phyloP scores from a whole-genome alignment of 2,888 invertebrate genomes.

The Scaptomyza caliginosa region DNA sequence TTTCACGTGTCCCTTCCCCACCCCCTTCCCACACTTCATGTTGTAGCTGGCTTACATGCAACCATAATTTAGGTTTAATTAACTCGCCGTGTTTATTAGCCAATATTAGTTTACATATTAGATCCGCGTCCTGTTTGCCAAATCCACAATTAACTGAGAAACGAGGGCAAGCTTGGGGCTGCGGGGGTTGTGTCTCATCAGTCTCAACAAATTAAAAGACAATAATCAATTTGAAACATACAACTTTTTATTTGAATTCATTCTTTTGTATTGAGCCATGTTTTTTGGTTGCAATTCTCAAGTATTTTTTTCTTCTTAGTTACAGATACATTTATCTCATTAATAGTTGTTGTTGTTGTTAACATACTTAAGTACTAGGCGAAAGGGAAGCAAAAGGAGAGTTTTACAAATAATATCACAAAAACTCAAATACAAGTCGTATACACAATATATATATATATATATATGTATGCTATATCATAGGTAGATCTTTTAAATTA shows the following conservation, averaged over 20 bases:
- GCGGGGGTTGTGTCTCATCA: no score
- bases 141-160: conserved; percentile 45
- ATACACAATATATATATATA: conserved; percentile 48
- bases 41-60: no score
- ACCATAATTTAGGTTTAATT: conserved; percentile 82
- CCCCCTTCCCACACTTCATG: no score
- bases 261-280: conserved; percentile 22
- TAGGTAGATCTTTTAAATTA: conserved; percentile 35
- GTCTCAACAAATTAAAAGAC: no score
- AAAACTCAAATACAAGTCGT: conserved; percentile 77
- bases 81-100: conserved; percentile 81
- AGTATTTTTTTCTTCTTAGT: conserved; percentile 13
- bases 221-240: conserved; percentile 69
- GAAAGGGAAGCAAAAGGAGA: conserved; percentile 64
- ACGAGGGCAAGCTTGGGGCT: no score
- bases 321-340: conserved; percentile 8
- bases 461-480: conserved; percentile 19
- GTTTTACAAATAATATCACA: conserved; percentile 76
- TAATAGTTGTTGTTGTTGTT: conserved; percentile 23
- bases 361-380: conserved; percentile 35
- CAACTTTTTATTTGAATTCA: conserved; percentile 58
- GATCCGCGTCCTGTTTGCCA: conserved; percentile 59
- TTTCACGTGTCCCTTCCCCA: conserved; percentile 3
- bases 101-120: conserved; percentile 82
- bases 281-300: no score